phyloP scores from a whole-genome alignment of 2,113 vertebrate species.

The Macrotis lagotis region DNA sequence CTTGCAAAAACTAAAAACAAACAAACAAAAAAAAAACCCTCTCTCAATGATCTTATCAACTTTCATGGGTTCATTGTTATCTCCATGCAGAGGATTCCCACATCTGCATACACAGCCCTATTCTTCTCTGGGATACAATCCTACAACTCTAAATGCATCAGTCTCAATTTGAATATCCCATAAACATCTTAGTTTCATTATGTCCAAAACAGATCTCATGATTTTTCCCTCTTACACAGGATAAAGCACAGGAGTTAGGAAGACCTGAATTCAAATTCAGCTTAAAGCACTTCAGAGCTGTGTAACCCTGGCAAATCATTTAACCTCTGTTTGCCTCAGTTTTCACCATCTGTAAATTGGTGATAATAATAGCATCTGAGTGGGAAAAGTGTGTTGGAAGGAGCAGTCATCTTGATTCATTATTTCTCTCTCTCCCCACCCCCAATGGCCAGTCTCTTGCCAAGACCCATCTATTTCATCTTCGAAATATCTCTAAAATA shows the following conservation, averaged over 20 bases:
- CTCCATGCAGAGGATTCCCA: background rate
- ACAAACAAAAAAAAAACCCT: too few species aligned
- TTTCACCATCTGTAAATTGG: background rate
- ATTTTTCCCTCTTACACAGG: background rate
- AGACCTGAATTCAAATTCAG: background rate
- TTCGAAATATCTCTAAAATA: background rate
- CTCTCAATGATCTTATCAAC: too few species aligned
- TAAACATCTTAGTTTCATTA: background rate
- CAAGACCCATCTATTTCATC: background rate
- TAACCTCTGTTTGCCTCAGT: background rate
- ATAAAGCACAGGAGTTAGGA: background rate
- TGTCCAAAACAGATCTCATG: background rate
- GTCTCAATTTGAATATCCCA: background rate
- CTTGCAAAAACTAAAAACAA: too few species aligned
- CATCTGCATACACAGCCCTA: background rate
- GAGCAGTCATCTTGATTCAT: background rate
- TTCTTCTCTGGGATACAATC: background rate
- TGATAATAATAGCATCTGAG: background rate
- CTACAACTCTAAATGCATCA: background rate
- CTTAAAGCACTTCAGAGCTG: background rate
- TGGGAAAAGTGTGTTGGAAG: background rate
- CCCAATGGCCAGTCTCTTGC: background rate
- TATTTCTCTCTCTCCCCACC: background rate
- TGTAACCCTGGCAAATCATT: background rate
- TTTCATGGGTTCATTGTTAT: background rate